Evolutionary conservation across 2,113 vertebrate species (phyloP).

Genomic region (Seriola rivoliana): DNA sequence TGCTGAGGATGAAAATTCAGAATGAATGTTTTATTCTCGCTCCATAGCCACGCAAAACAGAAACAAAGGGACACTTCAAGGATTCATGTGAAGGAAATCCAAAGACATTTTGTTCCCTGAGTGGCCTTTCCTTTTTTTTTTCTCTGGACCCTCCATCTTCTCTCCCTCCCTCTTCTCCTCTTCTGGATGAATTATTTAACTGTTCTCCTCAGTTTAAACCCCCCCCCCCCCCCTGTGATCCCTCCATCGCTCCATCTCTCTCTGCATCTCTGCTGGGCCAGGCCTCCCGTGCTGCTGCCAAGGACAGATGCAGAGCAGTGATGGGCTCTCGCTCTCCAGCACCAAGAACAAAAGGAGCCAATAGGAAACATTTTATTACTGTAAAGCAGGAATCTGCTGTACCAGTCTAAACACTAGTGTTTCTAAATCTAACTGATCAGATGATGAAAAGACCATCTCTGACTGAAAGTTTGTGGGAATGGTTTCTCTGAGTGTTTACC

Average conservation of each 20-base stretch:
- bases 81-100: slow-evolving; percentile 21
- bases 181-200: slow-evolving; percentile 54
- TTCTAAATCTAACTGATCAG: too few species aligned
- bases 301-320: slow-evolving; percentile 18
- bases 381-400: background rate
- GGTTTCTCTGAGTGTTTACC: too few species aligned
- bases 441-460: too few species aligned
- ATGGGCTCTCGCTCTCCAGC: slow-evolving; percentile 21
- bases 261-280: slow-evolving; percentile 9
- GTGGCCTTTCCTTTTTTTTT: background rate
- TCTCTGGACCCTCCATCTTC: slow-evolving; percentile 9
- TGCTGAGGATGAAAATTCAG: background rate
- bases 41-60: background rate
- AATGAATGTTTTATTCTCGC: slow-evolving; percentile 8
- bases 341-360: background rate
- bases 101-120: slow-evolving; percentile 22
- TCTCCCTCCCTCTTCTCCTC: slow-evolving; percentile 1
- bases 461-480: too few species aligned
- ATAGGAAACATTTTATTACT: background rate
- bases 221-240: too few species aligned
- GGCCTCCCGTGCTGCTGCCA: slow-evolving; percentile 24
- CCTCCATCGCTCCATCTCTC: background rate
- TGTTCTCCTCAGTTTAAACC: background rate
- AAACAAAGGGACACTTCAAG: slow-evolving; percentile 15
- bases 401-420: too few species aligned